Evolutionary conservation across 2,888 invertebrate species (phyloP).

Genomic region (Lumbricus terrestris): DNA sequence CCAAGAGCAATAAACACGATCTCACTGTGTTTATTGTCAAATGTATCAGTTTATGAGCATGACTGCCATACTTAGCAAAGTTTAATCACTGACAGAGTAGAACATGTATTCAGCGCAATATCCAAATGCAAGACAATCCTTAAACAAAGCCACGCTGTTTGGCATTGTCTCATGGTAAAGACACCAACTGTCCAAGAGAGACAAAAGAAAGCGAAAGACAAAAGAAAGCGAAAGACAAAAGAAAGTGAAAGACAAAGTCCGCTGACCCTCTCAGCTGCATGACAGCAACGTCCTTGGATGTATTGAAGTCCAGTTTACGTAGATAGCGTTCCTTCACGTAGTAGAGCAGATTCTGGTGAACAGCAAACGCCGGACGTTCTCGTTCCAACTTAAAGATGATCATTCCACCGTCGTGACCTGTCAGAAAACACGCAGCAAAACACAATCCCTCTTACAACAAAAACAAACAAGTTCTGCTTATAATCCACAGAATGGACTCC

Average conservation of each 20-base stretch:
- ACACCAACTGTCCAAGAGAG: no score
- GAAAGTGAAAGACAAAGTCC: background rate
- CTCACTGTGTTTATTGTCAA: no score
- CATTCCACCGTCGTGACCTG: slow-evolving; percentile 92
- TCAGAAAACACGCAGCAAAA: background rate
- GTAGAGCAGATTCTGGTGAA: slow-evolving; percentile 87
- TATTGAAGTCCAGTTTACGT: slow-evolving; percentile 86
- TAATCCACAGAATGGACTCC: background rate
- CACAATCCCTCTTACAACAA: background rate
- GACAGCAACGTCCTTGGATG: slow-evolving; percentile 85
- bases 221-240: background rate
- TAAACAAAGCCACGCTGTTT: no score
- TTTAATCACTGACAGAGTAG: no score
- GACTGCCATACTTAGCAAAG: no score
- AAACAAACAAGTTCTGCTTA: background rate
- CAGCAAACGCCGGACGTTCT: slow-evolving; percentile 92
- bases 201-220: no score
- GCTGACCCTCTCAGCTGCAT: slow-evolving; percentile 80
- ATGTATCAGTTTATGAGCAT: no score
- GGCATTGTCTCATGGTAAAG: no score
- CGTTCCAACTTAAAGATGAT: slow-evolving; percentile 86
- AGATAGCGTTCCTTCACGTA: slow-evolving; percentile 92
- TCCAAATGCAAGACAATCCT: no score
- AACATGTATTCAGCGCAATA: no score
- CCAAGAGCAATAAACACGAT: no score